These are phyloP conservation scores for Drosophila pachea DNA, from an alignment of 1,140 invertebrate species.

Conservation along the genomic window DNA sequence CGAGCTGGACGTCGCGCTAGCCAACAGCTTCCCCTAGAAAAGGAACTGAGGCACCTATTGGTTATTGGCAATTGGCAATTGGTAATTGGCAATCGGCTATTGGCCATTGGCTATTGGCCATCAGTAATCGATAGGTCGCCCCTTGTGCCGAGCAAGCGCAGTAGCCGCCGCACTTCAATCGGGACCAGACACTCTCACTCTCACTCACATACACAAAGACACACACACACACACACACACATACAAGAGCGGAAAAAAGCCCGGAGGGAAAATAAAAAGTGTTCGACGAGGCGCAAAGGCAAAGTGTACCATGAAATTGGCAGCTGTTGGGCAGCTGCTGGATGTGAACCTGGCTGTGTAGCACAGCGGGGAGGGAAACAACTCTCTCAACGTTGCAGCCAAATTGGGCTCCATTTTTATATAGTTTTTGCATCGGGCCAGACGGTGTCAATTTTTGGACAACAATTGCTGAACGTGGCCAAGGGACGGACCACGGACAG, in stretches of 20 bases:
- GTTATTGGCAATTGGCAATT: conserved; percentile 52
- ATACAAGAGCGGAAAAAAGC: background rate
- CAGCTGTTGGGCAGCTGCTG: conserved; percentile 34
- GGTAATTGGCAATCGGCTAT: conserved; percentile 48
- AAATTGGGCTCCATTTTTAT: conserved; percentile 70
- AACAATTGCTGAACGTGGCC: conserved; percentile 3
- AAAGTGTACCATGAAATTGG: conserved; percentile 65
- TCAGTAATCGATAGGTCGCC: conserved; percentile 7
- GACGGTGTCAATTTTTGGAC: conserved; percentile 60
- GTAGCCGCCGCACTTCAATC: conserved; percentile 25
- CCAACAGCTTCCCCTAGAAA: conserved; percentile 46
- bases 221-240: background rate
- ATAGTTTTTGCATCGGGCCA: conserved; percentile 54
- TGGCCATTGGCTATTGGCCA: conserved; percentile 45
- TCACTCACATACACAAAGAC: background rate
- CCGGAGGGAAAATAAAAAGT: conserved; percentile 3
- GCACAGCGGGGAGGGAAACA: background rate
- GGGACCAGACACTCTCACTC: background rate
- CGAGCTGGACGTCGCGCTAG: background rate
- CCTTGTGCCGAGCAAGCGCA: conserved; percentile 55
- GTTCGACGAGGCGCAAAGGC: conserved; percentile 29
- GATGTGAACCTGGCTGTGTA: too few species aligned
- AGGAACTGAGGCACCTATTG: conserved; percentile 14
- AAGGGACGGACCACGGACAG: conserved; percentile 5
- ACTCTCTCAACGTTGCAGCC: conserved; percentile 29